A percentile compares a stretch with the other conserved stretches of the same genome.
These are phyloP conservation scores for Daboia siamensis DNA, from an alignment of 2,113 vertebrate genomes.

Conservation along the genomic window DNA sequence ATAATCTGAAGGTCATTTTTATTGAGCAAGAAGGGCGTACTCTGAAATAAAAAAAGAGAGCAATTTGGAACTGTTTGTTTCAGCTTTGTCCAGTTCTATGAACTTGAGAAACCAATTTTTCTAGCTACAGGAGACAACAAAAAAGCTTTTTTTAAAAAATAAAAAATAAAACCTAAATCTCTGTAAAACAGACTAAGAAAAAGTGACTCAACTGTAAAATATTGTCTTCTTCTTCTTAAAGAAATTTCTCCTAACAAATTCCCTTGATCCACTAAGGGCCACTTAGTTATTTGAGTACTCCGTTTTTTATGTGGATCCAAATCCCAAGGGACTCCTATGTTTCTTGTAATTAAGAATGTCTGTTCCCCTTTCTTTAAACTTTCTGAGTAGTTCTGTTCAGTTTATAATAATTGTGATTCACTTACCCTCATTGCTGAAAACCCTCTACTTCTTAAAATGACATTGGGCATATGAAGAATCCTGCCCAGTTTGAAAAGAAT, in stretches of 20 bases:
- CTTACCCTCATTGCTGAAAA: slow-evolving; percentile 21
- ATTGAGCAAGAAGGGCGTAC: slow-evolving; percentile 8
- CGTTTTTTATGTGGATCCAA: slow-evolving; percentile 43
- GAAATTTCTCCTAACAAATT: slow-evolving; percentile 41
- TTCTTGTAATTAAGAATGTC: slow-evolving; percentile 44
- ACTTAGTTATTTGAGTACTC: background rate
- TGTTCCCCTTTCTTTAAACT: slow-evolving; percentile 1
- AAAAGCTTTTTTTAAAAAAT: slow-evolving; percentile 11
- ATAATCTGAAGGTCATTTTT: slow-evolving; percentile 34
- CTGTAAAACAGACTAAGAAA: background rate
- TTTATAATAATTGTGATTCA: slow-evolving; percentile 32
- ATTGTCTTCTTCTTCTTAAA: slow-evolving; percentile 24
- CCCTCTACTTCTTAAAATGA: slow-evolving; percentile 21
- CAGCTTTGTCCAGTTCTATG: slow-evolving; percentile 14
- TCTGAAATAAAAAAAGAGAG: background rate
- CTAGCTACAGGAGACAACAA: background rate
- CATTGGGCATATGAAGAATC: background rate
- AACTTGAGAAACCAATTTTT: slow-evolving; percentile 26
- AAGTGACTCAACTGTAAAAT: slow-evolving; percentile 26
- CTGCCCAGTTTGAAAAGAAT: background rate
- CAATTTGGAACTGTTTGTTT: slow-evolving; percentile 35
- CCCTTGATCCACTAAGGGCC: background rate
- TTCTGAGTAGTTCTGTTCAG: slow-evolving; percentile 28
- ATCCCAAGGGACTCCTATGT: slow-evolving; percentile 18
- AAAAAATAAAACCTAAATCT: slow-evolving; percentile 20